Base-by-base conservation (phyloP, 1,140 invertebrate genomes). In the Tigriopus japonicus region DNA sequence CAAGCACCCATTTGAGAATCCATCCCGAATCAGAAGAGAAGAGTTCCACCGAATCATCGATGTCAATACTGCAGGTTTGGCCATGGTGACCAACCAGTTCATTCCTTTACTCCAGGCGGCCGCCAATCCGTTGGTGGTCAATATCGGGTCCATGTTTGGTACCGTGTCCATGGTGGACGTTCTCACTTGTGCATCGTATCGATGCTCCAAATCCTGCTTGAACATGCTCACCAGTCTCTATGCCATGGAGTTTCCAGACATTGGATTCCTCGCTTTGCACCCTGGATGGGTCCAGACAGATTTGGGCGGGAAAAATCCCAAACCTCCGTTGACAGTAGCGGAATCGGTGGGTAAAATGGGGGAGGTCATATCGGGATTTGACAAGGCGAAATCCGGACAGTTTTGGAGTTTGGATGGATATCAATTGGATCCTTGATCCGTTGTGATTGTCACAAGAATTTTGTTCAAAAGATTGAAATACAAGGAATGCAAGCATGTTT, bases 211-310 rank as follows among this genome's bases (percentile, higher is more conserved):
- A 49, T 15, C 45, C 21, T 15, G n/a, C 10, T 10, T 55, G n/a
- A 35, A 55, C 49, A 17, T 56, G 40, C 15, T 53, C 7, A 19
- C 55, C 40, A 58, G 40, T 24, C 19, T 24, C 19, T 60, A 43
- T 35, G 58, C 58, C 19, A 19, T 35, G 3, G 58, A 60, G 13
- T 40, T 60, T 15, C 2, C 15, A 14, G 58, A 28, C 28, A 12
- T 28, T 13, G 45, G 40, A 35, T 55, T 15, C 17, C 6, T 60
- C 17, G 42, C 41, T 10, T 40, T 60, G 40, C 58, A 60, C 15
- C 58, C 58, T 12, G 58, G 58, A 35, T 60, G 58, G 58, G 58
- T 60, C 17, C 58, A 60, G 58, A 60, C 58, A 2, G 58, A 60
- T 21, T 15, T 60, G 58, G 58, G 58, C 15, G 21, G 52, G 1